phyloP scores from a whole-genome alignment of 2,888 invertebrate genomes.

The Pheosia gnoma region DNA sequence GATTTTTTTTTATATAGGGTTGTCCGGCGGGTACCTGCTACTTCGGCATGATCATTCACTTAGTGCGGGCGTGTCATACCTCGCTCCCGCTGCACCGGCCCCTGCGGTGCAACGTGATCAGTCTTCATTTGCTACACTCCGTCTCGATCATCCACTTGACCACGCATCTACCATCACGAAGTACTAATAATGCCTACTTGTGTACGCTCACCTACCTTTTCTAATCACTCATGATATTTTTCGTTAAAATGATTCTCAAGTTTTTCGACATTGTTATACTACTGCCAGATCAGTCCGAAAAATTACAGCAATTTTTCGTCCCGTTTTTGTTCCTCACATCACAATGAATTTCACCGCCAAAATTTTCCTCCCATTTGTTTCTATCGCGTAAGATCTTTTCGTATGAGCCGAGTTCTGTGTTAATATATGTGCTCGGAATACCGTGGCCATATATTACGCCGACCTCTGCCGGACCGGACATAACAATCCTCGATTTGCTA shows the following conservation, averaged over 20 bases:
- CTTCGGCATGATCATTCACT: conserved; percentile 72
- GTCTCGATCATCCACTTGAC: conserved; percentile 62
- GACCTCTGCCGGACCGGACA: conserved; percentile 85
- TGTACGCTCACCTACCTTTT: conserved; percentile 7
- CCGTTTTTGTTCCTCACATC: conserved; percentile 68
- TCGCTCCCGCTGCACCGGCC: conserved; percentile 39
- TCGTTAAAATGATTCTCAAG: neutral
- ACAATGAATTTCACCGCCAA: conserved; percentile 78
- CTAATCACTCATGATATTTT: neutral
- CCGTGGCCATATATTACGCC: conserved; percentile 84
- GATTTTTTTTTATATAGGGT: neutral
- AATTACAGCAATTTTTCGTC: conserved; percentile 68
- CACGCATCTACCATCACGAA: conserved; percentile 38
- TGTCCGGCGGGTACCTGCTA: neutral
- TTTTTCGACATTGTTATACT: conserved; percentile 10
- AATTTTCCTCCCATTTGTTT: conserved; percentile 84
- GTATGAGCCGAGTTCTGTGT: conserved; percentile 83
- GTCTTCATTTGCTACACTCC: conserved; percentile 75
- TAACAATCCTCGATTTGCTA: conserved; percentile 85
- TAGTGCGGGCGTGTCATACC: conserved; percentile 68
- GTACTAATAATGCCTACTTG: conserved; percentile 28
- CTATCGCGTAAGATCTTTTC: conserved; percentile 83
- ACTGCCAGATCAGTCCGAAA: conserved; percentile 56
- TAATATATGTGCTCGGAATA: conserved; percentile 85
- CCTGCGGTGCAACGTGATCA: conserved; percentile 70